These are phyloP conservation scores for Panzeria rudis DNA, from an alignment of 2,888 invertebrate genomes.

Conservation along the genomic window DNA sequence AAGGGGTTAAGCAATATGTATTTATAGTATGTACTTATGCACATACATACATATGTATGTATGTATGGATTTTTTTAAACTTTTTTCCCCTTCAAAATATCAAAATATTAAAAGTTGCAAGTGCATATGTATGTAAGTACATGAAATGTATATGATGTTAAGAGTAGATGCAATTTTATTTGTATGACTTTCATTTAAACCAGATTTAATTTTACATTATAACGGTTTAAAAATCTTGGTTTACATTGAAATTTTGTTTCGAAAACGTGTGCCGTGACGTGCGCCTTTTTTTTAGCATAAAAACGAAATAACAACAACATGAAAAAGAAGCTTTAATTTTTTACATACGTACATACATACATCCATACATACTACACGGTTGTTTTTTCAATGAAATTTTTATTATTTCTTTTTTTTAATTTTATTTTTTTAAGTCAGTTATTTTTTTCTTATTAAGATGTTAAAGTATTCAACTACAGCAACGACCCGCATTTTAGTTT, in stretches of 20 bases:
- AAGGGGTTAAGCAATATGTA: neutral
- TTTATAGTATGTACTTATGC: neutral
- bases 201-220: constrained; percentile 57
- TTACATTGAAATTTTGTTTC: constrained; percentile 26
- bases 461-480: constrained; percentile 51
- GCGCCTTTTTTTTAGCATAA: constrained; percentile 50
- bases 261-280: constrained; percentile 66
- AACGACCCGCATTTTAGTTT: constrained; percentile 50
- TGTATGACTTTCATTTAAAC: constrained; percentile 48
- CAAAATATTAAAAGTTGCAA: neutral
- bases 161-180: constrained; percentile 18
- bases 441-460: constrained; percentile 63
- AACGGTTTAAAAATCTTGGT: constrained; percentile 63
- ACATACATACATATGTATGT: neutral
- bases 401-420: constrained; percentile 13
- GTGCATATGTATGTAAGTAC: neutral
- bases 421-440: constrained; percentile 55
- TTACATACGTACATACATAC: constrained; percentile 34
- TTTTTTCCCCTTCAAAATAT: neutral
- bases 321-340: constrained; percentile 47
- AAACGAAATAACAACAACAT: constrained; percentile 25
- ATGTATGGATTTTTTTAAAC: neutral
- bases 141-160: neutral
- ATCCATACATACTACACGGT: neutral
- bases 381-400: constrained; percentile 62